phyloP scores from a whole-genome alignment of 2,888 invertebrate genomes.

The Drosophila tanythrix region DNA sequence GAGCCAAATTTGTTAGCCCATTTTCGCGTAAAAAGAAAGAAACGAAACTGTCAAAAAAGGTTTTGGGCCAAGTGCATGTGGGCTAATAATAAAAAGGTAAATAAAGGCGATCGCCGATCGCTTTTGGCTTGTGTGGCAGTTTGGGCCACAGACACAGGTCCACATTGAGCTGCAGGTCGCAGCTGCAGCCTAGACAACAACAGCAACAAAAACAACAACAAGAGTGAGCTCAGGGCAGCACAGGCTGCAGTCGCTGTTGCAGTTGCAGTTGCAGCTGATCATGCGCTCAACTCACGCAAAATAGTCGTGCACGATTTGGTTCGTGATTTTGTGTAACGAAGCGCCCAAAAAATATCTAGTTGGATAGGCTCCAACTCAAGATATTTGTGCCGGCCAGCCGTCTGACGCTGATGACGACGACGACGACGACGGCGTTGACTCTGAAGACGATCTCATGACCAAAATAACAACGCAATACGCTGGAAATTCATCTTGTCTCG shows the following conservation, averaged over 20 bases:
- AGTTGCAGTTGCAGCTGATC: conserved; percentile 76
- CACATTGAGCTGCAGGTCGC: conserved; percentile 19
- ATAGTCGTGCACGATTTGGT: conserved; percentile 85
- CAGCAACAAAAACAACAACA: conserved; percentile 7
- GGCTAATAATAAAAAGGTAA: conserved; percentile 23
- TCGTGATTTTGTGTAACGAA: conserved; percentile 84
- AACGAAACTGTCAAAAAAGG: conserved; percentile 25
- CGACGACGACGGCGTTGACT: conserved; percentile 34
- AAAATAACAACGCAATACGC: conserved; percentile 75
- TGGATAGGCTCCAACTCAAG: conserved; percentile 49
- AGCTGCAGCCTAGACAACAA: conserved; percentile 21
- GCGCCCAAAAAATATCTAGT: conserved; percentile 79
- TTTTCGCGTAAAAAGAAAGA: neutral
- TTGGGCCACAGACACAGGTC: conserved; percentile 16
- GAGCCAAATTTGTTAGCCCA: conserved; percentile 27
- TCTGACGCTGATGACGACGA: conserved; percentile 49
- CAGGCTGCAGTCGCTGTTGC: conserved; percentile 21
- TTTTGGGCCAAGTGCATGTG: conserved; percentile 22
- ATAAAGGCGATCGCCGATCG: conserved; percentile 33
- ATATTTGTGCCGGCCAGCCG: conserved; percentile 40
- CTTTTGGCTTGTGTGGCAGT: conserved; percentile 1
- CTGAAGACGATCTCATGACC: conserved; percentile 71
- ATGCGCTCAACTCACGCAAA: conserved; percentile 84
- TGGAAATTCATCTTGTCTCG: conserved; percentile 74
- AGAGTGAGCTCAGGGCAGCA: conserved; percentile 31